Evolutionary conservation across 2,797 vertebrate genomes (phyloP).

Genomic region (Kryptopterus vitreolus): DNA sequence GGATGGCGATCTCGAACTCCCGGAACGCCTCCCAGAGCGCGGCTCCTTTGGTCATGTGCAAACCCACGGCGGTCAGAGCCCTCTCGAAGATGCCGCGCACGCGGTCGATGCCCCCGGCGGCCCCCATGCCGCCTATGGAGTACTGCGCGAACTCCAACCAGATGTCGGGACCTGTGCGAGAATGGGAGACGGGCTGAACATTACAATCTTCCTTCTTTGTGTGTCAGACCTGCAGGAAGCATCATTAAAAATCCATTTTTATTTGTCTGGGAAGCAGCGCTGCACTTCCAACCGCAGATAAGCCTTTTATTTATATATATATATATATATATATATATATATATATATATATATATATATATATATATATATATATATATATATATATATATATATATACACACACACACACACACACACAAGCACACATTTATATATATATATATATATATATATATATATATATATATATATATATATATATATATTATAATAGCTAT

Average conservation of each 20-base stretch:
- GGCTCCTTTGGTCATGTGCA: conserved; percentile 91
- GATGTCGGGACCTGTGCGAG: conserved; percentile 86
- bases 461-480: too few species aligned
- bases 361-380: too few species aligned
- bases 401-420: too few species aligned
- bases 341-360: too few species aligned
- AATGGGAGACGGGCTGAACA: too few species aligned
- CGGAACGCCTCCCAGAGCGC: conserved; percentile 92
- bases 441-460: too few species aligned
- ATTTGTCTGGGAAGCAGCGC: neutral
- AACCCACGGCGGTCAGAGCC: conserved; percentile 87
- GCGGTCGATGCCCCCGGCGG: conserved; percentile 86
- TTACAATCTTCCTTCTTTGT: neutral
- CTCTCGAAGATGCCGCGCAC: conserved; percentile 90
- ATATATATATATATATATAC: too few species aligned
- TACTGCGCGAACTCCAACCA: conserved; percentile 97
- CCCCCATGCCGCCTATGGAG: conserved; percentile 93
- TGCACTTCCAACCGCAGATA: neutral
- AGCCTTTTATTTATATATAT: too few species aligned
- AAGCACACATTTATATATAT: too few species aligned
- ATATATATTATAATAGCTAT: too few species aligned
- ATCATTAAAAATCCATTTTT: neutral
- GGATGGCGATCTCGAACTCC: conserved; percentile 93
- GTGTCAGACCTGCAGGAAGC: neutral
- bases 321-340: too few species aligned